Percentiles rank a stretch among this genome's conserved stretches.
Evolutionary conservation across 2,797 vertebrate species (phyloP).

Genomic region (Cheirogaleus major): DNA sequence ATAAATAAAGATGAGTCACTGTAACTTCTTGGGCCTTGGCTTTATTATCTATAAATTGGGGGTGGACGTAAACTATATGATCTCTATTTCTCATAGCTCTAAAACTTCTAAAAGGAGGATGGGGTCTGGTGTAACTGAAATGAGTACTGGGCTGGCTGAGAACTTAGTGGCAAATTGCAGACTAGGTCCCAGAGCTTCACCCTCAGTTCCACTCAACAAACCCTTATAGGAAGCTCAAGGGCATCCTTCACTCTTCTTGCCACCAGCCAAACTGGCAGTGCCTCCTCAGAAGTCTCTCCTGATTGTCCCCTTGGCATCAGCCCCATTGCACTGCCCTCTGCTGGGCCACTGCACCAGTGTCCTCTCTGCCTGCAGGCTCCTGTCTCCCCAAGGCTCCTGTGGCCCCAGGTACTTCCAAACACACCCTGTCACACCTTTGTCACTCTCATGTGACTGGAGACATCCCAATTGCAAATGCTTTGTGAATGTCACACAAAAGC

Average conservation of each 20-base stretch:
- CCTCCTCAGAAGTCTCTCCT: background rate
- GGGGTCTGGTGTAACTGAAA: background rate
- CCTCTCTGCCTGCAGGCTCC: background rate
- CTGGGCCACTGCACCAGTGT: background rate
- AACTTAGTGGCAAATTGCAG: background rate
- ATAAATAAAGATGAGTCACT: slow-evolving; percentile 18
- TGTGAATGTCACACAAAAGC: background rate
- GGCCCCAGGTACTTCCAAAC: background rate
- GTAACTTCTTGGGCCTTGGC: background rate
- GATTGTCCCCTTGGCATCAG: background rate
- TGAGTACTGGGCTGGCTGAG: background rate
- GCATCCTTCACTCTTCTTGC: background rate
- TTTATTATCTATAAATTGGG: background rate
- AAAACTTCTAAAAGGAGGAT: background rate
- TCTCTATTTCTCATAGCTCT: background rate
- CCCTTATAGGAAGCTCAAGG: background rate
- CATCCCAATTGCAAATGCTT: background rate
- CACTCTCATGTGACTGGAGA: background rate
- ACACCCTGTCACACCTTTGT: background rate
- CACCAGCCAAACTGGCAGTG: background rate
- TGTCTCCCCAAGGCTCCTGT: background rate
- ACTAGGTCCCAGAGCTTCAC: background rate
- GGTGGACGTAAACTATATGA: background rate
- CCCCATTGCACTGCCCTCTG: background rate
- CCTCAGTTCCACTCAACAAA: background rate